These are phyloP conservation scores for Magallana ariakensis DNA, from an alignment of 1,140 invertebrate species.

Conservation along the genomic window DNA sequence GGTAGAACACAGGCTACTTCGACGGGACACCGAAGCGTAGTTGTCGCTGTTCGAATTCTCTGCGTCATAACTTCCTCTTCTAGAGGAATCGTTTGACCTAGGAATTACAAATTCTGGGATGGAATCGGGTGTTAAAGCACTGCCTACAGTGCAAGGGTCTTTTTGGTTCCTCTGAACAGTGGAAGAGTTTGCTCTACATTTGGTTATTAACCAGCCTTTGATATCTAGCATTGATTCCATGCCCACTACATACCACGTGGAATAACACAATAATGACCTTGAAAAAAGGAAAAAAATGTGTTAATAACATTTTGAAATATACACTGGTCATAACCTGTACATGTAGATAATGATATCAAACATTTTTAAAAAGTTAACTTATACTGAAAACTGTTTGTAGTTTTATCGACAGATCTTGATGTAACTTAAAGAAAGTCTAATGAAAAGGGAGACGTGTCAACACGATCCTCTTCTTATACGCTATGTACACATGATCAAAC, in stretches of 20 bases:
- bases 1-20: slow-evolving; percentile 60
- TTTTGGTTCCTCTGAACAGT: slow-evolving; percentile 45
- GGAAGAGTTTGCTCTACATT: slow-evolving; percentile 64
- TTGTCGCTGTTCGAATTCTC: slow-evolving; percentile 25
- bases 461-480: too few species aligned
- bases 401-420: too few species aligned
- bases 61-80: slow-evolving; percentile 63
- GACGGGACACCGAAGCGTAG: slow-evolving; percentile 51
- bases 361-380: too few species aligned
- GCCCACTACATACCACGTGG: neutral
- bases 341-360: too few species aligned
- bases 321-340: too few species aligned
- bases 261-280: too few species aligned
- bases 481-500: too few species aligned
- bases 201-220: slow-evolving; percentile 72
- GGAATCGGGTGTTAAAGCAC: slow-evolving; percentile 68
- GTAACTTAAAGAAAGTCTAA: too few species aligned
- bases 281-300: too few species aligned
- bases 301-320: too few species aligned
- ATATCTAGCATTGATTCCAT: slow-evolving; percentile 73
- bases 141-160: neutral
- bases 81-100: slow-evolving; percentile 70
- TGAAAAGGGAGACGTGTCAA: too few species aligned
- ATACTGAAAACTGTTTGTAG: too few species aligned
- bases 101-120: slow-evolving; percentile 77